Percentiles rank a stretch among this genome's conserved stretches.
These are phyloP conservation scores for Drosophila nr. perissopoda DNA, from an alignment of 2,888 invertebrate genomes.

Conservation along the genomic window DNA sequence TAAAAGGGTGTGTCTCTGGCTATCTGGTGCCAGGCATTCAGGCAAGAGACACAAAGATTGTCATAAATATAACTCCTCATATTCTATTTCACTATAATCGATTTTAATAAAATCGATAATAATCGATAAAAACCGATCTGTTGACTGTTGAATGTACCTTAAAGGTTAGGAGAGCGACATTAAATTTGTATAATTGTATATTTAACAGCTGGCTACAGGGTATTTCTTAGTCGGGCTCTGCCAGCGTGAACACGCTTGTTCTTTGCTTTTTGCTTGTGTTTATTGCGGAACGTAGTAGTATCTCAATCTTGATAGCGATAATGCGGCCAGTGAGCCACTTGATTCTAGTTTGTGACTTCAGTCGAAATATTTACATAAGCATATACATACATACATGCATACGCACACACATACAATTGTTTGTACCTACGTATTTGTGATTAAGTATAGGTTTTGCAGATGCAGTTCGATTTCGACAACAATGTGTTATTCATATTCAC, in stretches of 20 bases:
- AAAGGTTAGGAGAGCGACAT: not conserved
- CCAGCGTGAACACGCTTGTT: not conserved
- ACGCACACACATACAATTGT: not conserved
- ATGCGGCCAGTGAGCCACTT: conserved; percentile 39
- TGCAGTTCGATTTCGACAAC: conserved; percentile 11
- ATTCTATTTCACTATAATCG: not conserved
- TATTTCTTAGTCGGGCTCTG: not conserved
- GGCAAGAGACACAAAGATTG: not conserved
- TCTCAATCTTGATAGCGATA: conserved; percentile 62
- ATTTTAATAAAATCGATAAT: not conserved
- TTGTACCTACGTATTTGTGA: not conserved
- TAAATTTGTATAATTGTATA: not conserved
- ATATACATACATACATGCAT: not conserved
- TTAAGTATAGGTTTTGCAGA: conserved; percentile 5
- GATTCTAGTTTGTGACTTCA: conserved; percentile 35
- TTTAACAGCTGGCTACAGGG: not conserved
- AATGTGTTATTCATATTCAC: not conserved
- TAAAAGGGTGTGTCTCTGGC: not conserved
- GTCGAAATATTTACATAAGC: conserved; percentile 23
- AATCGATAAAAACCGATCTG: not conserved
- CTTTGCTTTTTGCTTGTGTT: conserved; percentile 7
- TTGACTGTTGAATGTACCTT: not conserved
- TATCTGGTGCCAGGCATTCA: not conserved
- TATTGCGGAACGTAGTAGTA: conserved; percentile 41
- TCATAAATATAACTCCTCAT: not conserved